Percentiles rank a stretch among this genome's conserved stretches.
Evolutionary conservation across 1,140 invertebrate genomes (phyloP).

Genomic region (Battus philenor): DNA sequence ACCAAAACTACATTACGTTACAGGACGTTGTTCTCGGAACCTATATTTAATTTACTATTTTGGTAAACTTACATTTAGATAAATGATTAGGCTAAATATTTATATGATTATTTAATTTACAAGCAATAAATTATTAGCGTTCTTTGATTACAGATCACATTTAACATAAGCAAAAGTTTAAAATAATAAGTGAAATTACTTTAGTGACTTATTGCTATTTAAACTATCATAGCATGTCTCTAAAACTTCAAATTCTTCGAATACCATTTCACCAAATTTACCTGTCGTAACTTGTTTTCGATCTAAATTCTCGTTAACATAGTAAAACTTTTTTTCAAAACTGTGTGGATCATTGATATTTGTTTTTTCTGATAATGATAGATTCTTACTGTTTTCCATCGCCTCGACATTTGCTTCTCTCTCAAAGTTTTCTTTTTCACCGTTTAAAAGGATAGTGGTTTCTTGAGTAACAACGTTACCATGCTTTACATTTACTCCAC

Average conservation of each 20-base stretch:
- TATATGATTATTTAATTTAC: constrained; percentile 45
- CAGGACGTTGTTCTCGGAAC: constrained; percentile 28
- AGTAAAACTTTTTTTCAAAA: constrained; percentile 73
- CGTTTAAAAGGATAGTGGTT: constrained; percentile 16
- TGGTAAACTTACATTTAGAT: constrained; percentile 33
- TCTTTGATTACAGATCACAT: constrained; percentile 65
- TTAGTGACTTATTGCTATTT: constrained; percentile 73
- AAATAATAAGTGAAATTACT: constrained; percentile 41
- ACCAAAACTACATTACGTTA: constrained; percentile 52
- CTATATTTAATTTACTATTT: constrained; percentile 27
- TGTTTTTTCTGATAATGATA: constrained; percentile 37
- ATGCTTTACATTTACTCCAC: constrained; percentile 23
- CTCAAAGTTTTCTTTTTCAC: constrained; percentile 28
- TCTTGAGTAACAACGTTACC: constrained; percentile 19
- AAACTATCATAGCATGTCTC: constrained; percentile 78
- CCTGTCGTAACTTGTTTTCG: constrained; percentile 72
- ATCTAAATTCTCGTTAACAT: constrained; percentile 67
- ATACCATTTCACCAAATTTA: constrained; percentile 88
- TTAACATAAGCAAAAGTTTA: constrained; percentile 49
- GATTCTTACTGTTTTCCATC: constrained; percentile 22
- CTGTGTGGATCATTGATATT: constrained; percentile 37
- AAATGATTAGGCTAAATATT: constrained; percentile 34
- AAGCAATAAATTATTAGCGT: constrained; percentile 68
- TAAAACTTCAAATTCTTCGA: constrained; percentile 87
- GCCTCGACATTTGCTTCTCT: constrained; percentile 31